phyloP scores from a whole-genome alignment of 2,888 invertebrate species.

The Hylaea fasciaria region DNA sequence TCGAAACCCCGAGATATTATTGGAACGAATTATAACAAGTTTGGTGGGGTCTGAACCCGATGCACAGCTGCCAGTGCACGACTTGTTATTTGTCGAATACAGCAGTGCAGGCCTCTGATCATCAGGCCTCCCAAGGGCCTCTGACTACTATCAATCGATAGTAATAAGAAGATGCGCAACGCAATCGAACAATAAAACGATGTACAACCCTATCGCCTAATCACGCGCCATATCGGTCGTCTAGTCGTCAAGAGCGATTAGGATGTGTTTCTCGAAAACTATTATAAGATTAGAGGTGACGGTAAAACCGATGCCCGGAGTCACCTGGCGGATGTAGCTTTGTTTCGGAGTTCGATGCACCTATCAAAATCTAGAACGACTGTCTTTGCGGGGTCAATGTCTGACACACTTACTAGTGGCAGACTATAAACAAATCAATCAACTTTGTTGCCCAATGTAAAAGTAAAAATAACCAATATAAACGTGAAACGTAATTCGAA shows the following conservation, averaged over 20 bases:
- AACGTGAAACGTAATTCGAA: too few species aligned
- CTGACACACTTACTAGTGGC: conserved; percentile 31
- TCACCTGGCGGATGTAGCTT: conserved; percentile 8
- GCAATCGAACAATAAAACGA: conserved; percentile 1
- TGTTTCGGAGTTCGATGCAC: conserved; percentile 34
- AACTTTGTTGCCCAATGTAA: conserved; percentile 3
- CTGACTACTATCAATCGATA: neutral
- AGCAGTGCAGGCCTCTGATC: too few species aligned
- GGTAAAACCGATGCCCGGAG: conserved; percentile 7
- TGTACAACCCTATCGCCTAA: conserved; percentile 10
- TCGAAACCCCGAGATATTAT: too few species aligned
- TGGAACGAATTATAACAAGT: too few species aligned
- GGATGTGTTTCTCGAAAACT: neutral
- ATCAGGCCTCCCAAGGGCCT: too few species aligned
- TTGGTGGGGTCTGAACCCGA: too few species aligned
- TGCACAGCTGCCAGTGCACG: too few species aligned
- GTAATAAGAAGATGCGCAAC: conserved; percentile 1
- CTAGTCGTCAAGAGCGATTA: conserved; percentile 8
- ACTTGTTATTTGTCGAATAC: too few species aligned
- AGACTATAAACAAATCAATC: conserved; percentile 21
- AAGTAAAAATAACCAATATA: neutral
- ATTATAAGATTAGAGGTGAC: conserved; percentile 7
- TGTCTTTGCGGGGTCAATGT: conserved; percentile 49
- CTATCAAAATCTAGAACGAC: conserved; percentile 34
- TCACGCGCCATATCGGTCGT: conserved; percentile 17